These are phyloP conservation scores for Nettapus auritus DNA, from an alignment of 2,113 vertebrate species.

Conservation along the genomic window DNA sequence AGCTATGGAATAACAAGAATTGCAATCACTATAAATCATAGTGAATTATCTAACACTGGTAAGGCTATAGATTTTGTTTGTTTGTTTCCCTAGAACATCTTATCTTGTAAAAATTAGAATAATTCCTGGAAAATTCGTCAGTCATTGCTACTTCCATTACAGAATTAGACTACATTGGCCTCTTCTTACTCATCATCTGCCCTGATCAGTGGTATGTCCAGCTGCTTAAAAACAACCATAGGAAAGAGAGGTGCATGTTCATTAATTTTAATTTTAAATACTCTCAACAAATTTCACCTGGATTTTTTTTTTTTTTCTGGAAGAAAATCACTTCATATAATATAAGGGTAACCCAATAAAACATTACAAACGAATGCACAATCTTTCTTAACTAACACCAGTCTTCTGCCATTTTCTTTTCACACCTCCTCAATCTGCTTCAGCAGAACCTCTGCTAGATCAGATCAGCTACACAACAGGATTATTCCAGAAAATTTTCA, in stretches of 20 bases:
- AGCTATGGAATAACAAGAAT: background rate
- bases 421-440: background rate
- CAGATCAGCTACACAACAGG: background rate
- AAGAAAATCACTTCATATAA: background rate
- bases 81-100: background rate
- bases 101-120: background rate
- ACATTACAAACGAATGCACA: accelerated
- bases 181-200: background rate
- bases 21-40: background rate
- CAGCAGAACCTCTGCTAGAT: background rate
- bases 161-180: background rate
- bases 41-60: background rate
- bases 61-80: background rate
- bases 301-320: background rate
- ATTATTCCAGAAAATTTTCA: background rate
- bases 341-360: background rate
- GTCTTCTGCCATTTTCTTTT: background rate
- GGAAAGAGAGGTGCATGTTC: background rate
- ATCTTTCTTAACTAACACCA: background rate
- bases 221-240: background rate
- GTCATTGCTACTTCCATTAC: background rate
- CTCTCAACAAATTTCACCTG: background rate
- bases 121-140: background rate
- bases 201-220: background rate
- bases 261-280: background rate